Evolutionary conservation across 2,888 invertebrate genomes (phyloP), one percentile per base, ranked within the genome.

Genomic region (Pyrrhia umbra): DNA sequence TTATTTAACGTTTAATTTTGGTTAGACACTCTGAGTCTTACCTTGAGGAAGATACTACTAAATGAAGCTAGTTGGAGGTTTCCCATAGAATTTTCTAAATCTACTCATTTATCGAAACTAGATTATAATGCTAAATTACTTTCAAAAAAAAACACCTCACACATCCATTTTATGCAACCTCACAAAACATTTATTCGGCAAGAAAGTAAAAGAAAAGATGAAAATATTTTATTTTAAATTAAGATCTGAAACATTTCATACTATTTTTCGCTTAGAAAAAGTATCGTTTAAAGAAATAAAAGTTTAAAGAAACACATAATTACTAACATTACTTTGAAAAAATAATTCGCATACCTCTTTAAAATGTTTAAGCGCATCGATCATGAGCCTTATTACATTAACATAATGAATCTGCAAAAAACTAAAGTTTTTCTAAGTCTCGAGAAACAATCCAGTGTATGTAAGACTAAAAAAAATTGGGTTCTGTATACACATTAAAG

Each of bases 331-430:
- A 37, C 15, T 49, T 65, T 6, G 21, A 50, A 42, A 15, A 68
- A 51, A 61, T 62, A 66, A 54, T 51, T 58, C 1, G 5, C 13
- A 16, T 16, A 63, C 34, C 20, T 30, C 50, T 64, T 50, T 27
- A 58, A 23, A 64, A 45, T 39, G 50, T 46, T 45, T 30, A 30
- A 64, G 45, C 46, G 34, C 54, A 71, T 75, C 61, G 50, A 66
- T 76, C 59, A 78, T 25, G 34, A 6, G 37, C 3, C 30, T 47
- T 52, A 67, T 56, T 25, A 56, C 52, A 75, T 76, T 70, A 64
- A 30, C 75, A 75, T 78, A 78, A 78, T 76, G 27, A 70, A 59
- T 63, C 20, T 58, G 39, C 51, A 49, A 60, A 77, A 70, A 57
- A 58, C 18, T 50, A 18, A 51, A 15, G 8, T 43, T 63, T 45